phyloP scores from a whole-genome alignment of 2,113 vertebrate genomes.

The Andinoacara biseriatus region DNA sequence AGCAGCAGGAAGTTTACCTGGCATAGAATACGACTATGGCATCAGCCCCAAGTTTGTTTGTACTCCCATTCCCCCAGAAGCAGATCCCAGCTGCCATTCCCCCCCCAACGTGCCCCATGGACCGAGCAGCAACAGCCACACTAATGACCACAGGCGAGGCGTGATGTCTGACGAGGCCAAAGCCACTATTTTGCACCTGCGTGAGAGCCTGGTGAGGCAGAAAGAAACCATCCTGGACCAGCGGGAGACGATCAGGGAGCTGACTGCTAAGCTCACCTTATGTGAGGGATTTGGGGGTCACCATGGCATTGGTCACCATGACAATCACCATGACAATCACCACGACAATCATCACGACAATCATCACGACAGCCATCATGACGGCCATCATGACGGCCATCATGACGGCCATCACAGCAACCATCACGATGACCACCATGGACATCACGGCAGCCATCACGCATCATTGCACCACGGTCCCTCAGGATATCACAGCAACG shows the following conservation, averaged over 20 bases:
- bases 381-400: slow-evolving; percentile 60
- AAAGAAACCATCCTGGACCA: slow-evolving; percentile 87
- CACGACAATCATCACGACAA: slow-evolving; percentile 48
- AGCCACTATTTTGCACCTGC: slow-evolving; percentile 83
- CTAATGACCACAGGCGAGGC: slow-evolving; percentile 56
- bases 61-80: slow-evolving; percentile 82
- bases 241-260: slow-evolving; percentile 84
- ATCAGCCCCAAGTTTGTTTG: slow-evolving; percentile 83
- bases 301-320: slow-evolving; percentile 59
- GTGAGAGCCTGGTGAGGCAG: slow-evolving; percentile 85
- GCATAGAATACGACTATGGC: slow-evolving; percentile 73
- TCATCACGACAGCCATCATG: slow-evolving; percentile 22
- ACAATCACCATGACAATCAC: slow-evolving; percentile 53
- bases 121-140: slow-evolving; percentile 41
- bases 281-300: slow-evolving; percentile 81
- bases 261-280: slow-evolving; percentile 84
- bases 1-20: slow-evolving; percentile 58
- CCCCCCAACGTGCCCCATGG: slow-evolving; percentile 67
- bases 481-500: slow-evolving; percentile 42
- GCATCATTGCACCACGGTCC: slow-evolving; percentile 44
- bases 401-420: slow-evolving; percentile 53
- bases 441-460: slow-evolving; percentile 49
- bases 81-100: slow-evolving; percentile 80
- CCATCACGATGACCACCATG: neutral
- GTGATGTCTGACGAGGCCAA: slow-evolving; percentile 83